Evolutionary conservation across 2,113 vertebrate genomes (phyloP).

Genomic region (Fregetta grallaria): DNA sequence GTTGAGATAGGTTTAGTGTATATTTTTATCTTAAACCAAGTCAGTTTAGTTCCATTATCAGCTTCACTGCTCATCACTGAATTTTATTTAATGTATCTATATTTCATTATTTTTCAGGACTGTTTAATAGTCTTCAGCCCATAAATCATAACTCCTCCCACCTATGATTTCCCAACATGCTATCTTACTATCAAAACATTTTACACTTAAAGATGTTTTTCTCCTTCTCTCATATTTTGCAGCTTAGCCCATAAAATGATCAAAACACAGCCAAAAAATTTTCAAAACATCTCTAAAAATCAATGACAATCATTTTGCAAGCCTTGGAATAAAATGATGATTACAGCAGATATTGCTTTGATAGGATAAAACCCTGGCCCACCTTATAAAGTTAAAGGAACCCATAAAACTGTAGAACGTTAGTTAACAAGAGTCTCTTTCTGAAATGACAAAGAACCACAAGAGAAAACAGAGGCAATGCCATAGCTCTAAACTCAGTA

Average conservation of each 20-base stretch:
- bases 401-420: neutral
- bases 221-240: neutral
- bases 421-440: neutral
- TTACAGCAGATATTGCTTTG: neutral
- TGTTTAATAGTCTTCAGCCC: neutral
- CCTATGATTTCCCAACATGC: neutral
- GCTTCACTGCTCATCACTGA: neutral
- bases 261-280: neutral
- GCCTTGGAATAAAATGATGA: neutral
- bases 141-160: neutral
- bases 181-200: neutral
- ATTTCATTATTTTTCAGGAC: neutral
- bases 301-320: neutral
- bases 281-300: neutral
- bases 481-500: neutral
- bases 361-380: neutral
- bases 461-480: neutral
- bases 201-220: neutral
- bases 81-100: neutral
- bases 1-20: neutral
- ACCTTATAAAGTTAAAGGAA: neutral
- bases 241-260: neutral
- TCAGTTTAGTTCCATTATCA: neutral
- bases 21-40: neutral
- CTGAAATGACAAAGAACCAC: neutral